phyloP scores from a whole-genome alignment of 2,888 invertebrate species.

The Teleiodes luculella region DNA sequence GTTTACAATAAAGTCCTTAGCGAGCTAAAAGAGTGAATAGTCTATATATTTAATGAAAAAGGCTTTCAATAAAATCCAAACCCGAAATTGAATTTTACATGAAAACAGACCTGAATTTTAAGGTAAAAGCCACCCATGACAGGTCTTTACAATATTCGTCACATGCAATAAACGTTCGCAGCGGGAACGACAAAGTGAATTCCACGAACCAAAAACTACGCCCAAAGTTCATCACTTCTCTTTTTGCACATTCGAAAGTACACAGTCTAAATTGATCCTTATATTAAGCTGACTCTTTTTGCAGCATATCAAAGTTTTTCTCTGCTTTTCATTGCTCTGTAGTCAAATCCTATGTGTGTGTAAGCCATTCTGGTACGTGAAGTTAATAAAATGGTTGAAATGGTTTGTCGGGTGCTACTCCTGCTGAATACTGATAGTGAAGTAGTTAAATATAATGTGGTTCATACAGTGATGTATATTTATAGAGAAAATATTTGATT shows the following conservation, averaged over 20 bases:
- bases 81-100: neutral
- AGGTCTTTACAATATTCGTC: neutral
- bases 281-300: neutral
- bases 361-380: conserved; percentile 12
- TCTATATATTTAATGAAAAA: too few species aligned
- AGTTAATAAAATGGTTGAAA: conserved; percentile 32
- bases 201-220: neutral
- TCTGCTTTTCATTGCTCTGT: neutral
- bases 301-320: neutral
- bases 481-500: conserved; percentile 1
- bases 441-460: conserved; percentile 2
- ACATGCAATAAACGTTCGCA: neutral
- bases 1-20: too few species aligned
- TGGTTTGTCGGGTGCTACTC: conserved; percentile 24
- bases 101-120: too few species aligned
- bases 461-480: neutral
- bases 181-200: too few species aligned
- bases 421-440: conserved; percentile 34
- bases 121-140: too few species aligned
- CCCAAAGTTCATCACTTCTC: neutral
- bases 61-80: neutral
- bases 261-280: neutral
- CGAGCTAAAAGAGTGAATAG: too few species aligned
- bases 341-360: neutral
- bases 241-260: neutral